phyloP scores from a whole-genome alignment of 2,888 invertebrate genomes.

The Thereva unica region DNA sequence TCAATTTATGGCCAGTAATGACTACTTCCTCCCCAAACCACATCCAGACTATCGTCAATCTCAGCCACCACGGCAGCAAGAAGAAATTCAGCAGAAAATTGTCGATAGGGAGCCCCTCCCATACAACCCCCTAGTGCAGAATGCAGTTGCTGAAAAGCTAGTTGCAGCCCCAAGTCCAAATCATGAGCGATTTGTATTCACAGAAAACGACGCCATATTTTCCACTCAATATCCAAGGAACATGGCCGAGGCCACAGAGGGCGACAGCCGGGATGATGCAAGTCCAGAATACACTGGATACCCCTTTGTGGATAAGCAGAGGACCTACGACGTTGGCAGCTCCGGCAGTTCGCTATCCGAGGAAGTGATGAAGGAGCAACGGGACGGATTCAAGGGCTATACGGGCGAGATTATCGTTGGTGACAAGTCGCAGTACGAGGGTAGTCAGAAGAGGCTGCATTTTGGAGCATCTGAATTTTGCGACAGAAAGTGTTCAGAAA shows the following conservation, averaged over 20 bases:
- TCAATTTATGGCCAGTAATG: conserved; percentile 54
- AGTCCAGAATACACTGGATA: background rate
- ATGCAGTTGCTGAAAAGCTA: background rate
- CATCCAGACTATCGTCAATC: conserved; percentile 51
- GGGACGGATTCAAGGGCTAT: conserved; percentile 1
- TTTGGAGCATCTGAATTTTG: conserved; percentile 1
- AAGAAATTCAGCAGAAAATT: conserved; percentile 14
- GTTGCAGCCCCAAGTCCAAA: conserved; percentile 32
- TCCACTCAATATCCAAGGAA: conserved; percentile 50
- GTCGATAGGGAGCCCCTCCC: conserved; percentile 3
- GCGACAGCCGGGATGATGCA: conserved; percentile 2
- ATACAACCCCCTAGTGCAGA: conserved; percentile 16
- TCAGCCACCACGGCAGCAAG: background rate
- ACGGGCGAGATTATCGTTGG: conserved; percentile 8
- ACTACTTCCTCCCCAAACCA: conserved; percentile 53
- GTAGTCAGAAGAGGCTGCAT: conserved; percentile 1
- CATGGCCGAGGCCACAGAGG: conserved; percentile 42
- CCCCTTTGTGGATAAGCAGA: conserved; percentile 5
- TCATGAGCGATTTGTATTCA: conserved; percentile 54
- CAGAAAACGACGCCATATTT: conserved; percentile 53
- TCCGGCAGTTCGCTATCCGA: conserved; percentile 15
- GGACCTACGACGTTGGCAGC: conserved; percentile 7
- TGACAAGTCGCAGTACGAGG: background rate
- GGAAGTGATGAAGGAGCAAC: conserved; percentile 19
- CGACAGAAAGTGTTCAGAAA: conserved; percentile 19